Conservation (phyloP, 1,140 invertebrate genomes). For the Oppia nitens region DNA sequence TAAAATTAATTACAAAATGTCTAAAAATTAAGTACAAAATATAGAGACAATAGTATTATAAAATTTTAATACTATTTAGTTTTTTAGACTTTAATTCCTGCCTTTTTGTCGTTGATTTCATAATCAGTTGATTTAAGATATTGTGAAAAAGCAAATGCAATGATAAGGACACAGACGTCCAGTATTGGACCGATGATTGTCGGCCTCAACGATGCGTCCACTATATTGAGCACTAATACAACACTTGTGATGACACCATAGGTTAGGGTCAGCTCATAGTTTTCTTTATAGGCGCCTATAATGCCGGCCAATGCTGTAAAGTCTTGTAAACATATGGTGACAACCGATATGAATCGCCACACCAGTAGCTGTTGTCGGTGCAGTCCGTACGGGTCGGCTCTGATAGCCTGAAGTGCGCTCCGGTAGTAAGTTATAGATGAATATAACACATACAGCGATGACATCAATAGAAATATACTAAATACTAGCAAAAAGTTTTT, state of each 20-base stretch:
- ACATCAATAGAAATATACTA: not conserved
- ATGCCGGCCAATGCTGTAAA: conserved; percentile 8
- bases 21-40: no score
- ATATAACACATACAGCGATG: not conserved
- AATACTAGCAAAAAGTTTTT: not conserved
- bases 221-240: not conserved
- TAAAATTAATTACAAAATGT: no score
- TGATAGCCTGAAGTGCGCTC: no score
- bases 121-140: not conserved
- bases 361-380: not conserved
- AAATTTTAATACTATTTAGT: no score
- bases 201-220: not conserved
- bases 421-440: not conserved
- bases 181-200: not conserved
- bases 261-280: conserved; percentile 1
- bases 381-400: not conserved
- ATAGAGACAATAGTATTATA: no score
- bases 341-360: not conserved
- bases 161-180: not conserved
- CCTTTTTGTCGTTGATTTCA: no score
- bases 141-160: not conserved
- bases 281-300: conserved; percentile 8
- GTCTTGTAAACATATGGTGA: not conserved
- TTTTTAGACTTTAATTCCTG: no score
- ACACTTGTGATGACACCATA: conserved; percentile 2